These are phyloP conservation scores for Ptychodera flava DNA, from an alignment of 35 echinoderm and acorn worm genomes.

Conservation along the genomic window DNA sequence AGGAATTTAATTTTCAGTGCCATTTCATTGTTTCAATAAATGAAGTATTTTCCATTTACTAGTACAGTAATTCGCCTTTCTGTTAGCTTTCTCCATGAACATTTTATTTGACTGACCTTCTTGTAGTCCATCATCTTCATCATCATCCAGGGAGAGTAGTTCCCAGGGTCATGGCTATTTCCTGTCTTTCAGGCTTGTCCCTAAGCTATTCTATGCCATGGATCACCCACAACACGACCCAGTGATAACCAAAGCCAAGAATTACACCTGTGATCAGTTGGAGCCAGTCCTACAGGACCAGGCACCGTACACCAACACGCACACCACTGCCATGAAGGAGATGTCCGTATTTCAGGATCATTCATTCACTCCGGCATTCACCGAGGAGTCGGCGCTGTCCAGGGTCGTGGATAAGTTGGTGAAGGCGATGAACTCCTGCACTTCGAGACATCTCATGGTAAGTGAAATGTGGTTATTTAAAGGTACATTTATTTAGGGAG, in stretches of 20 bases:
- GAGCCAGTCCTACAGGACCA: slow-evolving; percentile 64
- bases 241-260: slow-evolving; percentile 57
- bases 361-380: slow-evolving; percentile 13
- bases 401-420: slow-evolving; percentile 67
- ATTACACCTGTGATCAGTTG: slow-evolving; percentile 36
- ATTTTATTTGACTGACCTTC: too few relatives aligned
- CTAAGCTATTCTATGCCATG: slow-evolving; percentile 68
- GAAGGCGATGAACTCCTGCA: slow-evolving; percentile 55
- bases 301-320: slow-evolving; percentile 55
- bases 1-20: too few relatives aligned
- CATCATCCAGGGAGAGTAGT: too few relatives aligned
- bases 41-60: too few relatives aligned
- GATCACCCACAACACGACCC: slow-evolving; percentile 67
- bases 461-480: slow-evolving; percentile 5
- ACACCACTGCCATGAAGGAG: slow-evolving; percentile 78
- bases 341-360: slow-evolving; percentile 50
- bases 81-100: too few relatives aligned
- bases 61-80: too few relatives aligned
- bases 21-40: too few relatives aligned
- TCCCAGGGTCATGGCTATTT: too few relatives aligned
- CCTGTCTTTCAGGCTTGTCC: slow-evolving; percentile 66
- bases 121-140: too few relatives aligned
- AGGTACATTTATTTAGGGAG: neutral
- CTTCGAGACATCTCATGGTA: slow-evolving; percentile 60
- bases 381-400: slow-evolving; percentile 57